Evolutionary conservation across 2,888 invertebrate species (phyloP).

Genomic region (Alviniconcha strummeri): DNA sequence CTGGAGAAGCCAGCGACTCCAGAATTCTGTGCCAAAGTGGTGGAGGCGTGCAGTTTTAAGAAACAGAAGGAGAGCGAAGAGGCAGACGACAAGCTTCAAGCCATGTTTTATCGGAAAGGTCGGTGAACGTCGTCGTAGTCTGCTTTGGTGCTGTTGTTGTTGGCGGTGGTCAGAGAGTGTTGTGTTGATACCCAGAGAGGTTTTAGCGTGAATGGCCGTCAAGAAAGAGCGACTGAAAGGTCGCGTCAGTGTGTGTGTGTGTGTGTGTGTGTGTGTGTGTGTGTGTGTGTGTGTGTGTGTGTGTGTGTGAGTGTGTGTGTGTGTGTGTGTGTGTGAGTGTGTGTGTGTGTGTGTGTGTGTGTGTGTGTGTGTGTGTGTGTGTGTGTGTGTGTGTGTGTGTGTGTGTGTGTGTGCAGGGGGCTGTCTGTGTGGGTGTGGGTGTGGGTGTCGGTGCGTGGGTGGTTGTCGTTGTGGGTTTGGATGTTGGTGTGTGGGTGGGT

Average conservation of each 20-base stretch:
- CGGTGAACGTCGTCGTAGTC: neutral
- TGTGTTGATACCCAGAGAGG: no score
- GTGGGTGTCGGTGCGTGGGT: neutral
- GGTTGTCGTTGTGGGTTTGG: no score
- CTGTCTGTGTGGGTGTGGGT: neutral
- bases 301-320: no score
- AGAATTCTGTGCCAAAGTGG: neutral
- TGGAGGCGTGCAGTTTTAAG: slow-evolving; percentile 25
- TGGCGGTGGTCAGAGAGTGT: no score
- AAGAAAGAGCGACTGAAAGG: neutral
- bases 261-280: slow-evolving; percentile 4
- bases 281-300: slow-evolving; percentile 23
- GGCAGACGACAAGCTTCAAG: no score
- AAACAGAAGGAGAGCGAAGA: slow-evolving; percentile 17
- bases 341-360: no score
- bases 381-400: no score
- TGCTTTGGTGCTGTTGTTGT: neutral
- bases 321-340: no score
- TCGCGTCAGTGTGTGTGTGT: neutral
- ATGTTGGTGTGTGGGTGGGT: neutral
- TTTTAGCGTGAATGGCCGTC: no score
- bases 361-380: no score
- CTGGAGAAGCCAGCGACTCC: neutral
- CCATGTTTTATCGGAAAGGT: slow-evolving; percentile 22
- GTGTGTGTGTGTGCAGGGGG: neutral